phyloP scores from a whole-genome alignment of 2,113 vertebrate species.

The Eidolon helvum region DNA sequence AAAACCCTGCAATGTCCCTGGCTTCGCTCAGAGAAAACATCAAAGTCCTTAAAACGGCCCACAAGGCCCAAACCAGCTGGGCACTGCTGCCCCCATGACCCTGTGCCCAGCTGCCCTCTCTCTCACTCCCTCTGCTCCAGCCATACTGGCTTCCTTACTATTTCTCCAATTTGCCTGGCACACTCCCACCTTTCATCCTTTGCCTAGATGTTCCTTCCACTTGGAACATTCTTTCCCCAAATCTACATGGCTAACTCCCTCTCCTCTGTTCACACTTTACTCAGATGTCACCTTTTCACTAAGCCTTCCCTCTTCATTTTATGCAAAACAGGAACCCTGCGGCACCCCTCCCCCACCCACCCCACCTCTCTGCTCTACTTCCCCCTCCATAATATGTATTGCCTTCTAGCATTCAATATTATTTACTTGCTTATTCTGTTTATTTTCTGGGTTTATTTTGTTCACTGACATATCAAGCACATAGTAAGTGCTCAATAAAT shows the following conservation, averaged over 20 bases:
- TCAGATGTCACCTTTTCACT: neutral
- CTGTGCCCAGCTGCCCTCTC: neutral
- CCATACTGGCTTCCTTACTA: rapidly evolving
- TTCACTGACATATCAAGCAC: neutral
- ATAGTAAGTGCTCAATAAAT: neutral
- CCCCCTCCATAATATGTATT: no score
- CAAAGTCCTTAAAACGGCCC: neutral
- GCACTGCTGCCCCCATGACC: neutral
- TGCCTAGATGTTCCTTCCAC: neutral
- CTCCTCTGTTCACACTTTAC: no score
- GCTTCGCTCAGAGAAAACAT: neutral
- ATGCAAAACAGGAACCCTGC: neutral
- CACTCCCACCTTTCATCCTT: neutral
- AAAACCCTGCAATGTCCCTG: neutral
- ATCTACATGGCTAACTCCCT: neutral
- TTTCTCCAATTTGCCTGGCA: neutral
- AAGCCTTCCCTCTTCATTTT: neutral
- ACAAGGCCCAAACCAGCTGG: neutral
- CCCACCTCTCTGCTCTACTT: no score
- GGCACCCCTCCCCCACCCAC: neutral
- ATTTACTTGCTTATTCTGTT: neutral
- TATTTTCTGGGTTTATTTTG: neutral
- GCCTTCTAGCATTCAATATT: neutral
- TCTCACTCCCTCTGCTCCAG: neutral
- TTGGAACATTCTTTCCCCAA: neutral